Conservation (phyloP, 2,113 vertebrate species). For the Eulemur rufifrons region DNA sequence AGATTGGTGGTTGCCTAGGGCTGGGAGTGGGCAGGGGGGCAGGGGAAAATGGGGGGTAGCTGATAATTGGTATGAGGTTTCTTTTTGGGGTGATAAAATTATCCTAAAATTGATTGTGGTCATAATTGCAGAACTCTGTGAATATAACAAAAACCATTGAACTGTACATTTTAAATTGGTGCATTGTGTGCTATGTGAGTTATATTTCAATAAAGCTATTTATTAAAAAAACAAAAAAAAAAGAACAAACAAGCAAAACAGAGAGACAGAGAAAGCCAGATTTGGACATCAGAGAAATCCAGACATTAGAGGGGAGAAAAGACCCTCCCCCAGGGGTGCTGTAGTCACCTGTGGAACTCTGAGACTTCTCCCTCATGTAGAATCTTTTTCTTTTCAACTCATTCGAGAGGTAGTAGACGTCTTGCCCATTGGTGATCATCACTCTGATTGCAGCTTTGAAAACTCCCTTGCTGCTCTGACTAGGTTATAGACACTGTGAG, state of each 20-base stretch:
- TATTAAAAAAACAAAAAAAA: background rate
- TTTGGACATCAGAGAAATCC: background rate
- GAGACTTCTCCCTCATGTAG: background rate
- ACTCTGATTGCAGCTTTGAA: background rate
- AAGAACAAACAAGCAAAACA: background rate
- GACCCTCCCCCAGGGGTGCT: fast-evolving
- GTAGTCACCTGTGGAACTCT: background rate
- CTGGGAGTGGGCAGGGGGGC: no score
- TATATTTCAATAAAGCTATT: background rate
- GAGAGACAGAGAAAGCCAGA: background rate
- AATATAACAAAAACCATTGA: background rate
- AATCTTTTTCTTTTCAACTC: background rate
- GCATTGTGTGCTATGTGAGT: background rate
- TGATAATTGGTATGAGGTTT: background rate
- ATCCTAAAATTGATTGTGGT: background rate
- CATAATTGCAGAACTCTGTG: background rate
- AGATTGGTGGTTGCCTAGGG: background rate
- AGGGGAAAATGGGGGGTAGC: background rate
- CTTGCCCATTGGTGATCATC: background rate
- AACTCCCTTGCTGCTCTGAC: background rate
- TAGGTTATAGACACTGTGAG: background rate
- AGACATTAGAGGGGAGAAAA: background rate
- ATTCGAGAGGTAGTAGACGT: background rate
- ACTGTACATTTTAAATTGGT: background rate
- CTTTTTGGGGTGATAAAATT: background rate